phyloP scores from a whole-genome alignment of 2,888 invertebrate species.

The Oasisia sp. region DNA sequence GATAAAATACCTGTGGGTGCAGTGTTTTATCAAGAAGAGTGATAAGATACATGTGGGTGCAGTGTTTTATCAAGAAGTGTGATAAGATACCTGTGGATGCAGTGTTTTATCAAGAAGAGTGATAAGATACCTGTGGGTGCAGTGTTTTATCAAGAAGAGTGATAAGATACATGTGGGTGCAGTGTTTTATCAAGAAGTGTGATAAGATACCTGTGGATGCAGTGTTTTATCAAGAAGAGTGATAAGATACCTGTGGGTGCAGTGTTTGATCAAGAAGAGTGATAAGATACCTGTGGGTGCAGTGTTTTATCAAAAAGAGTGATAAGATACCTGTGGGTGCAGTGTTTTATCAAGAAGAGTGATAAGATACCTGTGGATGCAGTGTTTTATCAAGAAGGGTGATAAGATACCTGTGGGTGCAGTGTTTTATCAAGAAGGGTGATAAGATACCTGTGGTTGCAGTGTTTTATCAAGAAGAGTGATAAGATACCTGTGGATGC shows the following conservation, averaged over 20 bases:
- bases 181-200: conserved; percentile 80
- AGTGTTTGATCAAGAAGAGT: conserved; percentile 80
- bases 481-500: conserved; percentile 81
- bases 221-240: conserved; percentile 80
- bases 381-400: conserved; percentile 80
- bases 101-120: conserved; percentile 80
- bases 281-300: conserved; percentile 81
- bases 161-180: conserved; percentile 81
- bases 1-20: conserved; percentile 81
- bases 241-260: conserved; percentile 81
- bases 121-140: conserved; percentile 81
- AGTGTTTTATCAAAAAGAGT: conserved; percentile 80
- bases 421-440: conserved; percentile 80
- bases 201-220: conserved; percentile 81
- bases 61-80: conserved; percentile 80
- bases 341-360: conserved; percentile 80
- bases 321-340: conserved; percentile 81
- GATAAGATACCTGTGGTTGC: conserved; percentile 81
- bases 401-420: conserved; percentile 81
- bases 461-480: conserved; percentile 80
- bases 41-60: conserved; percentile 81
- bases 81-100: conserved; percentile 81
- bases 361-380: conserved; percentile 81
- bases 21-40: conserved; percentile 80
- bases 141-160: conserved; percentile 80